Evolutionary conservation across 2,888 invertebrate species (phyloP).

Genomic region (Microctonus brassicae): DNA sequence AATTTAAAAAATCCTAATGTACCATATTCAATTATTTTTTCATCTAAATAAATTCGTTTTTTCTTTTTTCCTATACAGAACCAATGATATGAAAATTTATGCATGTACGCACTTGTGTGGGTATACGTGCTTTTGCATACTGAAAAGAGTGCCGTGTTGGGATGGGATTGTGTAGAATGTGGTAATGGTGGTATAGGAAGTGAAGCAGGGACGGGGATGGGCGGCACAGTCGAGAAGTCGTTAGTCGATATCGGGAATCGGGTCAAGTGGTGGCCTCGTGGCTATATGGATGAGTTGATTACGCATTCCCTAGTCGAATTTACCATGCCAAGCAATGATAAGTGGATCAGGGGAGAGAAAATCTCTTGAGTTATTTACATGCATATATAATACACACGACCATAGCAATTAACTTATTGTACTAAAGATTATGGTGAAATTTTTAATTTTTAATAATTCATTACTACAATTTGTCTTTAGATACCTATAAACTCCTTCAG

Average conservation of each 20-base stretch:
- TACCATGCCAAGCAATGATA: constrained; percentile 19
- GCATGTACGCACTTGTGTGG: constrained; percentile 12
- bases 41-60: background rate
- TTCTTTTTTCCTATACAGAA: background rate
- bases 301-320: constrained; percentile 40
- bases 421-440: no score
- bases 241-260: constrained; percentile 52
- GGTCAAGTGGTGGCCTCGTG: constrained; percentile 52
- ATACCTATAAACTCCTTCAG: no score
- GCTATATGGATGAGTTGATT: constrained; percentile 45
- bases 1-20: no score
- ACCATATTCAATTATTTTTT: background rate
- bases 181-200: background rate
- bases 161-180: background rate
- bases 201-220: constrained; percentile 1
- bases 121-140: constrained; percentile 9
- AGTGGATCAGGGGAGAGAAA: constrained; percentile 8
- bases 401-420: no score
- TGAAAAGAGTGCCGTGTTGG: background rate
- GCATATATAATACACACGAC: background rate
- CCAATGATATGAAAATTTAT: constrained; percentile 15
- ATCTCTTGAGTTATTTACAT: background rate
- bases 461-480: background rate
- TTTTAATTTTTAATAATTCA: no score
- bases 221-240: constrained; percentile 38